Conservation (phyloP, 2,113 vertebrate species). For the Actenoides lindsayi region DNA sequence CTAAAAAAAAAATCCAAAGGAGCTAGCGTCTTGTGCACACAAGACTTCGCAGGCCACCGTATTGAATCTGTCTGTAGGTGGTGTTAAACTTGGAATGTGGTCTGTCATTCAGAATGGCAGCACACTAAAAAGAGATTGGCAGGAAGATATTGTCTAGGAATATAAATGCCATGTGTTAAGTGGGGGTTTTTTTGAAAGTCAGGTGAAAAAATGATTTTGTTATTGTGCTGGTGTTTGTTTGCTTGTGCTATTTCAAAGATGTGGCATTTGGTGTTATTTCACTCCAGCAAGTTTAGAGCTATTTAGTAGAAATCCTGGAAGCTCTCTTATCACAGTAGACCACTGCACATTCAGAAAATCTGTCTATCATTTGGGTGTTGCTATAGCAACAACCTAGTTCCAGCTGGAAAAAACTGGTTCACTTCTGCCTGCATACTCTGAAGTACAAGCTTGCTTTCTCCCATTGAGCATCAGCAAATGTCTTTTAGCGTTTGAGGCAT, state of each 20-base stretch:
- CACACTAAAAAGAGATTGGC: slow-evolving; percentile 31
- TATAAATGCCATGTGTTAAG: slow-evolving; percentile 40
- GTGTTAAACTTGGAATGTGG: slow-evolving; percentile 20
- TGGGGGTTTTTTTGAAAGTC: slow-evolving; percentile 13
- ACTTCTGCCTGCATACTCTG: slow-evolving; percentile 55
- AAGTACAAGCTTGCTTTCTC: slow-evolving; percentile 49
- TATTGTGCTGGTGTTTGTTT: slow-evolving; percentile 6
- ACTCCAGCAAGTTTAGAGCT: slow-evolving; percentile 63
- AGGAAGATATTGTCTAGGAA: slow-evolving; percentile 23
- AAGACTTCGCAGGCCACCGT: neutral
- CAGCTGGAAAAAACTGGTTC: slow-evolving; percentile 70
- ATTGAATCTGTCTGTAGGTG: slow-evolving; percentile 4
- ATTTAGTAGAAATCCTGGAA: slow-evolving; percentile 69
- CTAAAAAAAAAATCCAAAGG: neutral
- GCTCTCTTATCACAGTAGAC: slow-evolving; percentile 70
- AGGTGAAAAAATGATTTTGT: neutral
- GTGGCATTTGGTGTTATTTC: slow-evolving; percentile 47
- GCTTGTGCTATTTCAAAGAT: slow-evolving; percentile 16
- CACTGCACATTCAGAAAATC: slow-evolving; percentile 74
- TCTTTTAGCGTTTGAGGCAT: neutral
- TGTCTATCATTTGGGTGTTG: slow-evolving; percentile 79
- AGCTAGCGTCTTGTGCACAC: neutral
- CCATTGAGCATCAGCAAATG: neutral
- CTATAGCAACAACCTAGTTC: slow-evolving; percentile 82
- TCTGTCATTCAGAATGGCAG: slow-evolving; percentile 25